Evolutionary conservation across 2,113 vertebrate species (phyloP).

Genomic region (Petroica traversi): DNA sequence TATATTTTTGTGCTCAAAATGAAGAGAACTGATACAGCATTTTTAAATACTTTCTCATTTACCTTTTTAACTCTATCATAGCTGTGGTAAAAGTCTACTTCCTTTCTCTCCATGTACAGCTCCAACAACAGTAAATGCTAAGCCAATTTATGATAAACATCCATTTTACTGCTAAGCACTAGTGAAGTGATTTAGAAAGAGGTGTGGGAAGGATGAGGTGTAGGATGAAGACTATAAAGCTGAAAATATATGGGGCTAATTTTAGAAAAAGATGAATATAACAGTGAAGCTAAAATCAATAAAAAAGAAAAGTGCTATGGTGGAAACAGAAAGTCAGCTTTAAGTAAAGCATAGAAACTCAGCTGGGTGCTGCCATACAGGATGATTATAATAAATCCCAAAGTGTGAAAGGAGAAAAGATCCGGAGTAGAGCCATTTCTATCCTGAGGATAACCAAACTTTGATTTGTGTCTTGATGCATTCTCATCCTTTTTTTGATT

Average conservation of each 20-base stretch:
- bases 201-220: background rate
- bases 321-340: conserved; percentile 17
- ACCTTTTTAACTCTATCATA: background rate
- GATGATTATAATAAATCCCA: conserved; percentile 52
- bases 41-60: background rate
- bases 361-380: conserved; percentile 15
- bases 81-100: background rate
- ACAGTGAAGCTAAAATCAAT: conserved; percentile 39
- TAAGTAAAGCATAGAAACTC: conserved; percentile 1
- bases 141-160: conserved; percentile 12
- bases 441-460: conserved; percentile 5
- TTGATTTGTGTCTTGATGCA: conserved; percentile 29
- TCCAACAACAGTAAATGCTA: background rate
- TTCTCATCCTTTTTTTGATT: conserved; percentile 21
- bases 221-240: conserved; percentile 35
- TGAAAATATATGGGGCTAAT: conserved; percentile 37
- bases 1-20: background rate
- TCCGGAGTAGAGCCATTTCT: conserved; percentile 26
- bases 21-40: background rate
- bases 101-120: background rate
- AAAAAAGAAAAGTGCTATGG: conserved; percentile 5
- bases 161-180: conserved; percentile 15
- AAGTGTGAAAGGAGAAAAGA: conserved; percentile 31
- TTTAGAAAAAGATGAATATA: conserved; percentile 44
- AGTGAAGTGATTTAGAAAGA: conserved; percentile 46